Percentiles rank a stretch among this genome's conserved stretches.
These are phyloP conservation scores for Dendropsophus ebraccatus DNA, from an alignment of 2,113 vertebrate species.

Conservation along the genomic window DNA sequence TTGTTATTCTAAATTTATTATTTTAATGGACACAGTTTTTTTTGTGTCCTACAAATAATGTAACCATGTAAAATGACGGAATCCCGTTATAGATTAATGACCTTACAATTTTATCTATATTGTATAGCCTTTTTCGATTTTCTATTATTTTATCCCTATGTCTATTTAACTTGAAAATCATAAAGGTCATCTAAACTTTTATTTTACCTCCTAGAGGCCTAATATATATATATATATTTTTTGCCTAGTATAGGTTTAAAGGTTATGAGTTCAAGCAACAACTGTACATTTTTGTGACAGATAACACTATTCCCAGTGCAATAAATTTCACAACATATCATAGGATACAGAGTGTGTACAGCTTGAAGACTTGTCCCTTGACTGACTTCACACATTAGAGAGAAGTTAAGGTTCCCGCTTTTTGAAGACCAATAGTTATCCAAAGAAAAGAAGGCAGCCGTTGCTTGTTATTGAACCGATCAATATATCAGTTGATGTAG, in stretches of 20 bases:
- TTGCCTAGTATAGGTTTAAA: slow-evolving; percentile 23
- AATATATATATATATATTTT: slow-evolving; percentile 13
- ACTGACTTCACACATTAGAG: slow-evolving; percentile 56
- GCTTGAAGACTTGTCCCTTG: slow-evolving; percentile 48
- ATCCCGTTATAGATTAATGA: neutral
- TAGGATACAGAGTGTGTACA: slow-evolving; percentile 15
- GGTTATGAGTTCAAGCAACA: slow-evolving; percentile 45
- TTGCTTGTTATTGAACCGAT: slow-evolving; percentile 1
- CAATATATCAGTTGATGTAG: neutral
- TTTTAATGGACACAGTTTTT: neutral
- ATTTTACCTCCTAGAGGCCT: neutral
- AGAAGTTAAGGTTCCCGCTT: slow-evolving; percentile 56
- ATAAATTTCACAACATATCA: slow-evolving; percentile 55
- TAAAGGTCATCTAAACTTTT: slow-evolving; percentile 42
- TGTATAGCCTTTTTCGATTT: neutral
- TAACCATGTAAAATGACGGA: neutral
- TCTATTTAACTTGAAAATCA: slow-evolving; percentile 20
- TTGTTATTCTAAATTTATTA: neutral
- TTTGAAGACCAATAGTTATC: slow-evolving; percentile 58
- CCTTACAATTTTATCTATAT: neutral
- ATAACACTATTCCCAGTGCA: slow-evolving; percentile 35
- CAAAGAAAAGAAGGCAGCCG: slow-evolving; percentile 43
- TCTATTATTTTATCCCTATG: neutral
- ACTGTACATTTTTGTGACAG: slow-evolving; percentile 15
- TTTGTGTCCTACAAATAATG: too few relatives aligned